Evolutionary conservation across 1,140 invertebrate species (phyloP).

Genomic region (Chironomus striatipennis): DNA sequence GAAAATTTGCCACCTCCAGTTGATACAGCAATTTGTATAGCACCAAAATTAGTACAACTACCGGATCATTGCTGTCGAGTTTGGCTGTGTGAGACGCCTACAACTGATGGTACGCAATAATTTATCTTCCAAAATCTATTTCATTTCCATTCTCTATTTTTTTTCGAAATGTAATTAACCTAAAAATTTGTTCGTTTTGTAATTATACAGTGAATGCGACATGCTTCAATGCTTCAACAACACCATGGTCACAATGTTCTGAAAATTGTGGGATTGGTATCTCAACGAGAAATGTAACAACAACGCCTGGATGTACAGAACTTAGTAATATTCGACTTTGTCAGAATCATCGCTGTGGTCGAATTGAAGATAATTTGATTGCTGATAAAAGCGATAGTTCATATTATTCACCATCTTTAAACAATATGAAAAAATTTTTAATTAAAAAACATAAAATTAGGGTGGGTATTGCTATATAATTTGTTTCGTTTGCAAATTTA

Average conservation of each 20-base stretch:
- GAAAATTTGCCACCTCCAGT: slow-evolving; percentile 54
- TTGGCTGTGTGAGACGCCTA: slow-evolving; percentile 59
- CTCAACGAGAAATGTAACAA: slow-evolving; percentile 50
- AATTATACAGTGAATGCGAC: slow-evolving; percentile 39
- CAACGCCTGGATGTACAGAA: slow-evolving; percentile 48
- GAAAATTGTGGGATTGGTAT: slow-evolving; percentile 52
- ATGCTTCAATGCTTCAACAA: slow-evolving; percentile 40
- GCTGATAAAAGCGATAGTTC: background rate
- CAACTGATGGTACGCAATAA: slow-evolving; percentile 41
- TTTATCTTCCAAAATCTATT: slow-evolving; percentile 3
- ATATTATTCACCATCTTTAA: background rate
- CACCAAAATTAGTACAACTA: slow-evolving; percentile 56
- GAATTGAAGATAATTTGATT: slow-evolving; percentile 31
- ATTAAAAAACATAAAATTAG: slow-evolving; percentile 36
- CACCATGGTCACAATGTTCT: slow-evolving; percentile 55
- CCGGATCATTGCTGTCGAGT: slow-evolving; percentile 60
- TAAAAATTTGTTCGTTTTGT: slow-evolving; percentile 26
- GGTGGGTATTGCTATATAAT: slow-evolving; percentile 30
- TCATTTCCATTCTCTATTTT: slow-evolving; percentile 9
- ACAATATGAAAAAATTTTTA: slow-evolving; percentile 17
- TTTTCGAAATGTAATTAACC: slow-evolving; percentile 33
- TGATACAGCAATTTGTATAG: slow-evolving; percentile 44
- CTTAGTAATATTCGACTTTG: slow-evolving; percentile 55
- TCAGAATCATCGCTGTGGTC: slow-evolving; percentile 38
- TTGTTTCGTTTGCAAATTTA: background rate